phyloP scores from a whole-genome alignment of 2,797 vertebrate genomes.

The Parotocinclus haroldoi region DNA sequence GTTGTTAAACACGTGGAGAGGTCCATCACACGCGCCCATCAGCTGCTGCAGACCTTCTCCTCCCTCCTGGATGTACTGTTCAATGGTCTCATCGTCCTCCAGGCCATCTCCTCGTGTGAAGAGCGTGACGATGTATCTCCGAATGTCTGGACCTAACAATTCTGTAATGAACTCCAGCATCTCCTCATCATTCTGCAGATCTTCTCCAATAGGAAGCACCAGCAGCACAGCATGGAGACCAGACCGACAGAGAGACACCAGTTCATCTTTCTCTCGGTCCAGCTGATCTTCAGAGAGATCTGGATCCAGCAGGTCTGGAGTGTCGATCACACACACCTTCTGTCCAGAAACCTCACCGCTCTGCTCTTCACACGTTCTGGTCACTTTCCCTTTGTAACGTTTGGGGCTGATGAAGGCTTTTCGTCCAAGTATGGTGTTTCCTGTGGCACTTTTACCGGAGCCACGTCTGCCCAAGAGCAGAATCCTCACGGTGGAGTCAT shows the following conservation, averaged over 20 bases:
- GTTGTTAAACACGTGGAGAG: conserved; percentile 20
- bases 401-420: conserved; percentile 4
- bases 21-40: not conserved
- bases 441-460: conserved; percentile 27
- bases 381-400: conserved; percentile 12
- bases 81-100: conserved; percentile 13
- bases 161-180: not conserved
- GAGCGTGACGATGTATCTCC: conserved; percentile 14
- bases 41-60: conserved; percentile 8
- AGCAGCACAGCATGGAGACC: conserved; percentile 32
- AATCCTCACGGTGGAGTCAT: conserved; percentile 8
- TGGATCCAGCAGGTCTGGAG: conserved; percentile 26
- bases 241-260: conserved; percentile 10
- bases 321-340: conserved; percentile 17
- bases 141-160: conserved; percentile 7
- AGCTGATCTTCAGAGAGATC: conserved; percentile 11
- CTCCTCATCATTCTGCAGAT: conserved; percentile 28
- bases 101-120: conserved; percentile 21
- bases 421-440: conserved; percentile 30
- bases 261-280: not conserved
- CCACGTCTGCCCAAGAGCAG: conserved; percentile 1
- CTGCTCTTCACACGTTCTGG: conserved; percentile 2
- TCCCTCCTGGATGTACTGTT: not conserved
- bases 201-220: conserved; percentile 3
- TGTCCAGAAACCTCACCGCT: not conserved